These are phyloP conservation scores for Drosophila bunnanda DNA, from an alignment of 2,888 invertebrate species.

Conservation along the genomic window DNA sequence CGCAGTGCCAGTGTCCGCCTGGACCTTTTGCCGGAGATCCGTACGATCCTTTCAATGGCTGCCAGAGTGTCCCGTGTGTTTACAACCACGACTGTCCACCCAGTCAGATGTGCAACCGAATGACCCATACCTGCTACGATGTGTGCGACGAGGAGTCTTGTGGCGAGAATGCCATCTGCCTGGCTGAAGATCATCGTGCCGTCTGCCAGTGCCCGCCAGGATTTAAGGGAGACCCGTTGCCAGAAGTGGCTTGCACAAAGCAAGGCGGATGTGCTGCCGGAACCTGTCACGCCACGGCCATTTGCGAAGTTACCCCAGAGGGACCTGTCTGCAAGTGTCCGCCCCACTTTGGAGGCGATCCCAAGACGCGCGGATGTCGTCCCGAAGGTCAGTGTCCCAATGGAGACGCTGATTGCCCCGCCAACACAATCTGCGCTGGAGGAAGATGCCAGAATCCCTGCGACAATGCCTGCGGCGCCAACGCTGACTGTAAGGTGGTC, in stretches of 20 bases:
- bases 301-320: conserved; percentile 89
- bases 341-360: conserved; percentile 90
- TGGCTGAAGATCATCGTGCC: conserved; percentile 92
- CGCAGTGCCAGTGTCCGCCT: conserved; percentile 95
- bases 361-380: conserved; percentile 90
- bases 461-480: conserved; percentile 91
- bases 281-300: conserved; percentile 92
- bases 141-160: conserved; percentile 93
- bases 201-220: conserved; percentile 95
- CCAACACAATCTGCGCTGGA: conserved; percentile 89
- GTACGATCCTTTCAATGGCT: conserved; percentile 90
- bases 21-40: conserved; percentile 95
- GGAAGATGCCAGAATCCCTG: conserved; percentile 93
- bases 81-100: conserved; percentile 93
- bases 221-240: conserved; percentile 91
- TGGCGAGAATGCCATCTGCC: conserved; percentile 94
- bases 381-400: conserved; percentile 91
- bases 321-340: conserved; percentile 93
- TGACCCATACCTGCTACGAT: conserved; percentile 92
- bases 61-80: conserved; percentile 92
- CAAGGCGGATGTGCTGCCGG: conserved; percentile 90
- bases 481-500: conserved; percentile 92
- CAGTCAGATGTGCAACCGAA: conserved; percentile 91
- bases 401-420: conserved; percentile 91
- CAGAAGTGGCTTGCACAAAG: conserved; percentile 91